Conservation (phyloP, 2,113 vertebrate genomes). For the Maccullochella peelii region DNA sequence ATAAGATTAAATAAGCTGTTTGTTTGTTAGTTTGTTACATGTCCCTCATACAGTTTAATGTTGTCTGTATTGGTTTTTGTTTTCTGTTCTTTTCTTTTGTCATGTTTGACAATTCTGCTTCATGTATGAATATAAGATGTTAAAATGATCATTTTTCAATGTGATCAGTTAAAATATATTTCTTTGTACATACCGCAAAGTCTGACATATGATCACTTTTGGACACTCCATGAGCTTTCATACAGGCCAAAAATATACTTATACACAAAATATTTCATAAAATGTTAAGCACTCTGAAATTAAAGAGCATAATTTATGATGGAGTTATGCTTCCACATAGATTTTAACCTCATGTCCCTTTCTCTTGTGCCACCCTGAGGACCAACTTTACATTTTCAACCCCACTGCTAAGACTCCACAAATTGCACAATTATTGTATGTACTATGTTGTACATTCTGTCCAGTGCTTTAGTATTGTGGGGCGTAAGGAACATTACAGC, state of each 20-base stretch:
- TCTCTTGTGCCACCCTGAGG: slow-evolving; percentile 20
- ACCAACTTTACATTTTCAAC: background rate
- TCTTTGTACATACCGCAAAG: no score
- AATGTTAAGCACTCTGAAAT: background rate
- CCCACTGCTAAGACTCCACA: background rate
- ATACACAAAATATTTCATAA: background rate
- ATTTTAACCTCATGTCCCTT: background rate
- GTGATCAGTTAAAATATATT: no score
- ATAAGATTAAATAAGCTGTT: no score
- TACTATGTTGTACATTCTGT: background rate
- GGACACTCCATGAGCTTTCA: background rate
- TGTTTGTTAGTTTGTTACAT: no score
- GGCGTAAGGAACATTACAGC: background rate
- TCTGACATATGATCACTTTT: background rate
- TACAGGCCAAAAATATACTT: background rate
- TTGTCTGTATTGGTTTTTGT: no score
- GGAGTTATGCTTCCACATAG: background rate
- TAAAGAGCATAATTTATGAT: no score
- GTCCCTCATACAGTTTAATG: no score
- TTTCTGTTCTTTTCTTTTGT: no score
- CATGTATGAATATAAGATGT: no score
- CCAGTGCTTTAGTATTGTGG: background rate
- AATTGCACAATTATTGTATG: background rate
- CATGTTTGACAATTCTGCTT: no score
- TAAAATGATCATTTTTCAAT: no score